Percentiles rank a stretch among this genome's conserved stretches.
phyloP scores from a whole-genome alignment of 2,888 invertebrate genomes.

The Cynaeus angustus region DNA sequence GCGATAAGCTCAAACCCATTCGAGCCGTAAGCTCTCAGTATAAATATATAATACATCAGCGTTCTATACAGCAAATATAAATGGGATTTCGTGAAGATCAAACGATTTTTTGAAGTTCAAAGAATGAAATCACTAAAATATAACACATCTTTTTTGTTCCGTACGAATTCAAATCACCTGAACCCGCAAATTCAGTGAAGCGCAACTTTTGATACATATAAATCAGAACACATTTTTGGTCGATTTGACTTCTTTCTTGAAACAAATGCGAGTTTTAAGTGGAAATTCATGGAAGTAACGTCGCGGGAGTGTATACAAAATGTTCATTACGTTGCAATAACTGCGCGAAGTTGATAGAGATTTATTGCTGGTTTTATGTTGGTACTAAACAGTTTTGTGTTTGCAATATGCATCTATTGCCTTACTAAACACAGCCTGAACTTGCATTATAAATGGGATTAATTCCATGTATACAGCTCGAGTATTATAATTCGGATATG shows the following conservation, averaged over 20 bases:
- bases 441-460: slow-evolving; percentile 23
- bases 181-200: slow-evolving; percentile 66
- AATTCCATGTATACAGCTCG: slow-evolving; percentile 26
- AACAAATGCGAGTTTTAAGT: slow-evolving; percentile 14
- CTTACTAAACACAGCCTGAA: slow-evolving; percentile 16
- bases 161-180: slow-evolving; percentile 66
- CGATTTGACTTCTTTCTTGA: slow-evolving; percentile 35
- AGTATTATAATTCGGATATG: slow-evolving; percentile 15
- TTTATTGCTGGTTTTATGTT: slow-evolving; percentile 35
- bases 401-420: slow-evolving; percentile 35
- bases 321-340: slow-evolving; percentile 13
- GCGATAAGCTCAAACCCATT: slow-evolving; percentile 19
- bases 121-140: slow-evolving; percentile 58
- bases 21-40: slow-evolving; percentile 34
- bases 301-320: not conserved
- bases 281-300: slow-evolving; percentile 9
- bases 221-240: slow-evolving; percentile 58
- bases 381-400: slow-evolving; percentile 33
- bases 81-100: slow-evolving; percentile 45
- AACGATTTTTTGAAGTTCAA: slow-evolving; percentile 56
- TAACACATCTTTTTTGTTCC: slow-evolving; percentile 57
- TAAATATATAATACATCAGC: slow-evolving; percentile 49
- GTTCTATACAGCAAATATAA: slow-evolving; percentile 42
- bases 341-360: slow-evolving; percentile 13
- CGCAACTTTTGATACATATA: slow-evolving; percentile 67